Percentiles rank a stretch among this genome's conserved stretches.
Conservation (phyloP, 2,797 vertebrate genomes). For the Microhierax caerulescens region DNA sequence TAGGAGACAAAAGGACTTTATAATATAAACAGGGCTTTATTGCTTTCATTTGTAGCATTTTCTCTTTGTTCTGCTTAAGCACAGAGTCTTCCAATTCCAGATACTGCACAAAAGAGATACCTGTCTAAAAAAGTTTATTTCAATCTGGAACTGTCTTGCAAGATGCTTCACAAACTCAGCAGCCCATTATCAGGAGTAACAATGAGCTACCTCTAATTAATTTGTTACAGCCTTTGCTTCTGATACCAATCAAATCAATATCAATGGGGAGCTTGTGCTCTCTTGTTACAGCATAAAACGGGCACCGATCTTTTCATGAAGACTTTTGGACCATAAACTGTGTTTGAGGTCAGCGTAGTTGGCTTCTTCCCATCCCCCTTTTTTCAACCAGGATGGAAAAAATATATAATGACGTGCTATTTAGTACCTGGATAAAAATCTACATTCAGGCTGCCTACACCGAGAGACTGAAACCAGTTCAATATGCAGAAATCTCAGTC, state of each 20-base stretch:
- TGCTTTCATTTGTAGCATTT: slow-evolving; percentile 58
- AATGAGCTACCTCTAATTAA: slow-evolving; percentile 56
- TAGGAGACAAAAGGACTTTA: slow-evolving; percentile 62
- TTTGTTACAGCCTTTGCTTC: slow-evolving; percentile 27
- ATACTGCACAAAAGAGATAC: slow-evolving; percentile 37
- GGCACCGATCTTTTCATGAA: slow-evolving; percentile 13
- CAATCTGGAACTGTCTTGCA: background rate
- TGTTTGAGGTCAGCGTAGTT: slow-evolving; percentile 13
- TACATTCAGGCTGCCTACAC: slow-evolving; percentile 17
- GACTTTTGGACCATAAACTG: slow-evolving; percentile 43
- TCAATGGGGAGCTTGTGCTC: slow-evolving; percentile 17
- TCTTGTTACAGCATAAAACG: slow-evolving; percentile 20
- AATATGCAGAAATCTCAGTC: slow-evolving; percentile 48
- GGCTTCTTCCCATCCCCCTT: slow-evolving; percentile 3
- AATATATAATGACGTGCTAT: slow-evolving; percentile 22
- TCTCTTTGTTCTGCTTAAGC: slow-evolving; percentile 51
- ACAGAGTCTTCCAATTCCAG: slow-evolving; percentile 46
- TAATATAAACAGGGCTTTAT: slow-evolving; percentile 46
- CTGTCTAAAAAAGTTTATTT: slow-evolving; percentile 58
- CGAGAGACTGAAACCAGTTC: slow-evolving; percentile 13
- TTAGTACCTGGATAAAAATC: slow-evolving; percentile 65
- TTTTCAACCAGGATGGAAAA: slow-evolving; percentile 58
- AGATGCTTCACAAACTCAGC: slow-evolving; percentile 42
- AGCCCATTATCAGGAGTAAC: slow-evolving; percentile 32
- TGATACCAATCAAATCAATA: slow-evolving; percentile 61